Base-by-base conservation (phyloP, 2,113 vertebrate genomes). In the Onychostoma macrolepis region DNA sequence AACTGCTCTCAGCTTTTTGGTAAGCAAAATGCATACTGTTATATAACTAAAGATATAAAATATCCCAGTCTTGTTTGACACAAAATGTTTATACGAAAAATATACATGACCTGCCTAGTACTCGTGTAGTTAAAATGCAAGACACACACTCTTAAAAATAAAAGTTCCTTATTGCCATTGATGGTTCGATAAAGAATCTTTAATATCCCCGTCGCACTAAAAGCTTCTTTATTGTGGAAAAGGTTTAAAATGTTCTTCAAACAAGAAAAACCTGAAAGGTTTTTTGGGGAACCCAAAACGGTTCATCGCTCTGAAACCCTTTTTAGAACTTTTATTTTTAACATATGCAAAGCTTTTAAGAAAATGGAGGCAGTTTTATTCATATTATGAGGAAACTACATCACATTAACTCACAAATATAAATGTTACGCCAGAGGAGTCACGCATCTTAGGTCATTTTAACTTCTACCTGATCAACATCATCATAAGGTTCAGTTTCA, bases 391-490 rank as follows among this genome's bases (percentile, higher is more conserved):
- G n/a, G 41, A 76, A 13, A 45, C 15, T 56, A 80, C 33, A 45
- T 71, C 26, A 56, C 41, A 69, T 56, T 71, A 65, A 17, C 1
- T 6, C 38, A 17, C 41, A 28, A 9, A 45, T 75, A 45, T 45
- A 75, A 45, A 76, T 48, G 74, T 45, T 28, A 48, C 48, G 41
- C 74, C 74, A 26, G 72, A 45, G 1, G 12, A 75, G 12, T 76
- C 41, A 76, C 15, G 6, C 12, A 26, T 45, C 4, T 3, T 15
- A 6, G 28, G 63, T 30, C 4, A 67, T 67, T 67, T 61, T 3
- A 61, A 28, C 26, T 30, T 67, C 63, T 15, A 67, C 41, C 72
- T 45, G 24, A 75, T 75, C 71, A 74, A 74, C 41, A 75, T 75
- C 5, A 45, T 48, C n/a, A 28, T 45, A 8, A 28, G 38, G 11